phyloP scores from a whole-genome alignment of 2,113 vertebrate genomes.

The Mystacornis crossleyi region DNA sequence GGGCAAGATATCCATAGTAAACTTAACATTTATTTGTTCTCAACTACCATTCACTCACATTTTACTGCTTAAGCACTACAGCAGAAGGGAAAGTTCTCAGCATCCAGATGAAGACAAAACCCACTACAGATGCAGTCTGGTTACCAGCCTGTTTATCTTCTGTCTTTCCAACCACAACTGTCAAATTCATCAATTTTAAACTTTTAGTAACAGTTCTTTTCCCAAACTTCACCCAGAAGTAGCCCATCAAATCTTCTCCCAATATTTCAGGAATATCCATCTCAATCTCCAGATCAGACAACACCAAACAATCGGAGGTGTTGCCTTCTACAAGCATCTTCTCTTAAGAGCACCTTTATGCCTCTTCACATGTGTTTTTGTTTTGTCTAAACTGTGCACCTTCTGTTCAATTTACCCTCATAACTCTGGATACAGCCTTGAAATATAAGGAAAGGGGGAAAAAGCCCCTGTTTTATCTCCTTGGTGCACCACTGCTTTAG shows the following conservation, averaged over 20 bases:
- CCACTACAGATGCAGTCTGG: neutral
- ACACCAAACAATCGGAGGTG: neutral
- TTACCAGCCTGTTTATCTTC: neutral
- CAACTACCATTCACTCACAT: neutral
- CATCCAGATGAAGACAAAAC: neutral
- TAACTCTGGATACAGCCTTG: neutral
- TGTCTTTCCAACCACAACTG: neutral
- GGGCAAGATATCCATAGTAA: neutral
- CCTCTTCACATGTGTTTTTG: accelerated
- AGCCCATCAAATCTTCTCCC: neutral
- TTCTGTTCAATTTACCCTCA: neutral
- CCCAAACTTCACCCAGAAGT: neutral
- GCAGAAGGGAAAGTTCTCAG: neutral
- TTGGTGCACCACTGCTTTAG: neutral
- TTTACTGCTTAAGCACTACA: neutral
- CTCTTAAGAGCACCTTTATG: neutral
- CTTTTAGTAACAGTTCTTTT: neutral
- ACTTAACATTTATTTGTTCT: neutral
- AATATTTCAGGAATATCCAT: neutral
- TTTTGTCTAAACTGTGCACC: neutral
- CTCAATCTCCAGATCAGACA: neutral
- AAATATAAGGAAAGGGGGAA: neutral
- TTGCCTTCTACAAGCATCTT: neutral
- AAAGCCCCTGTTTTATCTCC: neutral
- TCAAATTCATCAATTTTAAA: neutral